phyloP scores from a whole-genome alignment of 1,140 invertebrate species.

The Drosophila leontia region DNA sequence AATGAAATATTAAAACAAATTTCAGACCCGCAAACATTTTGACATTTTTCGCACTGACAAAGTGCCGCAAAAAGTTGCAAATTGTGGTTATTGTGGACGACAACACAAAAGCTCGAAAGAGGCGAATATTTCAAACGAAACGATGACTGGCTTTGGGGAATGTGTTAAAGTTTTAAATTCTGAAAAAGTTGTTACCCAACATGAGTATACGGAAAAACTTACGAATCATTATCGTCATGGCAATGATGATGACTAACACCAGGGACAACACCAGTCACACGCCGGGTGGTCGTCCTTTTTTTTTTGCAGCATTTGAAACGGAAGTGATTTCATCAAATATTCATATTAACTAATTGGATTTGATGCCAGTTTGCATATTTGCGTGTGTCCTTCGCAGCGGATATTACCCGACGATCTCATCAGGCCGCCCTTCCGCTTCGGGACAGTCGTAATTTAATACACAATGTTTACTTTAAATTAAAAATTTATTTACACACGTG shows the following conservation, averaged over 20 bases:
- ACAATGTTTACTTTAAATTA: slow-evolving; percentile 77
- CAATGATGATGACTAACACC: slow-evolving; percentile 30
- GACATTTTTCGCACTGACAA: slow-evolving; percentile 67
- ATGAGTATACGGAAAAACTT: slow-evolving; percentile 40
- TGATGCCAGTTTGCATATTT: slow-evolving; percentile 67
- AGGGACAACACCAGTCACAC: slow-evolving; percentile 26
- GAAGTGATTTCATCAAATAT: slow-evolving; percentile 82
- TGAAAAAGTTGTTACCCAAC: slow-evolving; percentile 27
- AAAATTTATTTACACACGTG: slow-evolving; percentile 69
- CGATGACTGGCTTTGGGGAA: slow-evolving; percentile 68
- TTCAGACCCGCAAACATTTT: slow-evolving; percentile 72
- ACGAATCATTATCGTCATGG: slow-evolving; percentile 41
- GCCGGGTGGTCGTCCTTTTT: slow-evolving; percentile 28
- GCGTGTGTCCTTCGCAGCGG: slow-evolving; percentile 43
- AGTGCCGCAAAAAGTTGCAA: slow-evolving; percentile 77
- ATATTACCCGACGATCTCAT: slow-evolving; percentile 59
- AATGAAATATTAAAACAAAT: slow-evolving; percentile 81
- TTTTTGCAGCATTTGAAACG: slow-evolving; percentile 74
- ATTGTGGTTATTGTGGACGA: slow-evolving; percentile 79
- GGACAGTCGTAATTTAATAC: slow-evolving; percentile 64
- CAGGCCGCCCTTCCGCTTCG: slow-evolving; percentile 38
- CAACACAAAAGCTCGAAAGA: slow-evolving; percentile 64
- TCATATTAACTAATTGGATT: slow-evolving; percentile 83
- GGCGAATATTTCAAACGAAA: slow-evolving; percentile 57
- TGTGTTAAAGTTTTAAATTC: slow-evolving; percentile 70